A percentile compares a stretch with the other conserved stretches of the same genome.
Conservation (phyloP, 2,797 vertebrate species). For the Enteromius afrohamiltoni region DNA sequence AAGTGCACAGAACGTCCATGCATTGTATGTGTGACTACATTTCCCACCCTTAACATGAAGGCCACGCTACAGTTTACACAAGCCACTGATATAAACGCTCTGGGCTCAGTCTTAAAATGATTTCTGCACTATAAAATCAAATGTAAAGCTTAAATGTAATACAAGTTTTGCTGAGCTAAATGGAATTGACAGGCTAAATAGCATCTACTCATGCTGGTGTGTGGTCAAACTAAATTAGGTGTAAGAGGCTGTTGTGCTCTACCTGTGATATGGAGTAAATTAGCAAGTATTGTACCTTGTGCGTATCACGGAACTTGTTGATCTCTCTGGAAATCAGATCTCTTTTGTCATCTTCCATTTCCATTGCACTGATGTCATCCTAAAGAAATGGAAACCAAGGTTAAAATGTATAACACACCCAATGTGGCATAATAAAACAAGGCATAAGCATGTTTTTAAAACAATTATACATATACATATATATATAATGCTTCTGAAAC, state of each 20-base stretch:
- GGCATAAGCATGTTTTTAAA: no score
- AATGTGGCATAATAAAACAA: no score
- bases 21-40: constrained; percentile 82
- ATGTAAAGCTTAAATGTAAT: constrained; percentile 6
- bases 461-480: no score
- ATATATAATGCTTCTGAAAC: no score
- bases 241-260: constrained; percentile 77
- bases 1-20: constrained; percentile 99
- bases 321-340: constrained; percentile 99
- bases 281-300: constrained; percentile 91
- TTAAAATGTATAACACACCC: neutral
- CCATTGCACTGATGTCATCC: constrained; percentile 99
- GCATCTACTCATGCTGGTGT: constrained; percentile 25
- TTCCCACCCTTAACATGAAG: constrained; percentile 45
- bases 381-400: constrained; percentile 60
- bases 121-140: neutral
- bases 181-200: constrained; percentile 34
- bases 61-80: constrained; percentile 33
- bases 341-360: constrained; percentile 99
- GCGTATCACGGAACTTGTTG: constrained; percentile 99
- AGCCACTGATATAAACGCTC: constrained; percentile 23
- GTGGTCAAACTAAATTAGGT: constrained; percentile 49
- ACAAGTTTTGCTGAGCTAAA: neutral
- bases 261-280: constrained; percentile 71
- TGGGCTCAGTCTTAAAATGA: neutral